phyloP scores from a whole-genome alignment of 2,888 invertebrate genomes.

The Chloroclystis v-ata region DNA sequence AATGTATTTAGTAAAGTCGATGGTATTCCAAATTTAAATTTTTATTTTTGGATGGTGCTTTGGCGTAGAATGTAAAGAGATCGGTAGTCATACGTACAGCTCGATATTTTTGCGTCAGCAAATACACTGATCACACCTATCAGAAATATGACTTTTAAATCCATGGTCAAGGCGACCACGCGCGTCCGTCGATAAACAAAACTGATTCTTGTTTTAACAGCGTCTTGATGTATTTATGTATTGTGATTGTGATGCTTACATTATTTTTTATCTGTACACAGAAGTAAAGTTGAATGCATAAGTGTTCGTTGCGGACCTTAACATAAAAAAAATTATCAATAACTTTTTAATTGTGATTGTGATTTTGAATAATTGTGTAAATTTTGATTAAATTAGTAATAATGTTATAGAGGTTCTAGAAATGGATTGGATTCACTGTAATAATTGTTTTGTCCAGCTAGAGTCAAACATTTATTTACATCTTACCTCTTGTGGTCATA shows the following conservation, averaged over 20 bases:
- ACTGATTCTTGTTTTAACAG: conserved; percentile 37
- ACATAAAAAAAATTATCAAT: conserved; percentile 1
- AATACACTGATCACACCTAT: conserved; percentile 51
- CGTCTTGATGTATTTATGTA: conserved; percentile 50
- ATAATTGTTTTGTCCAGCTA: conserved; percentile 69
- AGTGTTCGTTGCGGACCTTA: not conserved
- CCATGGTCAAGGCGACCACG: conserved; percentile 64
- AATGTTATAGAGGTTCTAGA: conserved; percentile 12
- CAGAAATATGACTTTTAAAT: conserved; percentile 55
- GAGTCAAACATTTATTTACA: conserved; percentile 64
- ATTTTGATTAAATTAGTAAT: no score
- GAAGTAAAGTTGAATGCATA: not conserved
- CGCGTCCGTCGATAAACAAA: conserved; percentile 51
- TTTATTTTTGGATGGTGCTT: not conserved
- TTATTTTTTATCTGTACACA: conserved; percentile 6
- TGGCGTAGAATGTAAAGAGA: not conserved
- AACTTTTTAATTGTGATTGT: not conserved
- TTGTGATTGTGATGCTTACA: not conserved
- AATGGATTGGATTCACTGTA: conserved; percentile 77
- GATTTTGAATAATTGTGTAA: not conserved
- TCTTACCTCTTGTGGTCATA: conserved; percentile 75
- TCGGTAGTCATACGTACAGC: conserved; percentile 59
- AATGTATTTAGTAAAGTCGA: no score
- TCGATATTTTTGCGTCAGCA: conserved; percentile 51
- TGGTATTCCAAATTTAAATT: conserved; percentile 8